A percentile compares a stretch with the other conserved stretches of the same genome.
phyloP scores from a whole-genome alignment of 2,797 vertebrate genomes.

The Pantherophis vulpinus region DNA sequence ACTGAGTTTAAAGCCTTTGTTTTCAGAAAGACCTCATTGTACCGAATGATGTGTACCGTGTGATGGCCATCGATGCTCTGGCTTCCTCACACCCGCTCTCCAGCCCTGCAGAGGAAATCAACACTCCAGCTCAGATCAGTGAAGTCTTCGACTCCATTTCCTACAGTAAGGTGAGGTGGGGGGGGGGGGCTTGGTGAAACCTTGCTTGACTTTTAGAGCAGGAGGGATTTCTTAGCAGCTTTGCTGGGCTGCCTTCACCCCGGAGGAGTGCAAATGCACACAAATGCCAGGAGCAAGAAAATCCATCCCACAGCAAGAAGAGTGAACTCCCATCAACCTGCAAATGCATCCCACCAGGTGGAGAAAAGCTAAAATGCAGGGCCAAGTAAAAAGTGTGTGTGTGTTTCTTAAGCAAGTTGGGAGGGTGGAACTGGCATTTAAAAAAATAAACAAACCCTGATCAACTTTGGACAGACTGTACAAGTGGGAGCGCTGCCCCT shows the following conservation, averaged over 20 bases:
- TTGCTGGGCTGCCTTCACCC: neutral
- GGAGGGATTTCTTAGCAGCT: neutral
- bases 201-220: no score
- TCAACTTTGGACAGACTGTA: neutral
- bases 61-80: slow-evolving; percentile 85
- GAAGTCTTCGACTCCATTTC: slow-evolving; percentile 88
- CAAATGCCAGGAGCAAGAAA: neutral
- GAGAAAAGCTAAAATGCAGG: neutral
- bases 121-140: slow-evolving; percentile 81
- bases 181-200: neutral
- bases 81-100: slow-evolving; percentile 88
- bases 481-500: fast-evolving
- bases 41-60: slow-evolving; percentile 75
- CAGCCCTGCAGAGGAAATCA: slow-evolving; percentile 78
- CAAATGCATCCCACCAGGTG: neutral
- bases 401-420: neutral
- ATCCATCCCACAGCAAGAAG: neutral
- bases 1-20: neutral
- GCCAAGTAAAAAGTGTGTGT: neutral
- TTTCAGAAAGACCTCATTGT: slow-evolving; percentile 86
- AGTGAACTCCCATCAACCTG: neutral
- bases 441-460: neutral
- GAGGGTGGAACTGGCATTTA: neutral
- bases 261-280: neutral
- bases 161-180: slow-evolving; percentile 91